These are phyloP conservation scores for Pediacus dermestoides DNA, from an alignment of 2,888 invertebrate species.

Conservation along the genomic window DNA sequence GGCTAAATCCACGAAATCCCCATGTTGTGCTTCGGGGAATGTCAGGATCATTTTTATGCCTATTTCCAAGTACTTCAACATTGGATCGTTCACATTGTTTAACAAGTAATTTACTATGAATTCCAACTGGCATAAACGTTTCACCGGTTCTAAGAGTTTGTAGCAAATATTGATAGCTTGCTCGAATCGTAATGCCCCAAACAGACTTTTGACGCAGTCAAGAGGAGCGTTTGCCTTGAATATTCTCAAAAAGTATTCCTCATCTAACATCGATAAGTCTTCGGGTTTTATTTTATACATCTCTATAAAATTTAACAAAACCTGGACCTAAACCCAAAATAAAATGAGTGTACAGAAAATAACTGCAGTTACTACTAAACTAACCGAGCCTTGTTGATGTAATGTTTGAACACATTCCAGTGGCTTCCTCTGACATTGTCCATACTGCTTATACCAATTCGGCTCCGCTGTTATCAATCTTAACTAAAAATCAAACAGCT, in stretches of 20 bases:
- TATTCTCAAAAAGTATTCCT: conserved; percentile 56
- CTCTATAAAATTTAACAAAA: conserved; percentile 68
- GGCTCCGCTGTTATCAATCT: conserved; percentile 54
- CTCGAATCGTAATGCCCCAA: conserved; percentile 57
- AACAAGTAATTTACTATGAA: conserved; percentile 63
- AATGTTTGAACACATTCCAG: conserved; percentile 19
- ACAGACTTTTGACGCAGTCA: conserved; percentile 53
- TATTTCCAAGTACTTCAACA: conserved; percentile 61
- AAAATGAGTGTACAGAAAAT: conserved; percentile 37
- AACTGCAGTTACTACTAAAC: conserved; percentile 22
- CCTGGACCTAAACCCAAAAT: conserved; percentile 58
- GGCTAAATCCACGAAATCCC: conserved; percentile 61
- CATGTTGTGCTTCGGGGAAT: conserved; percentile 56
- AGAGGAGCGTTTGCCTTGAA: conserved; percentile 55
- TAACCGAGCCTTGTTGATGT: background rate
- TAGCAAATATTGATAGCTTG: conserved; percentile 63
- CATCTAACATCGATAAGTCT: no score
- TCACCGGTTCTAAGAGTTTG: conserved; percentile 60
- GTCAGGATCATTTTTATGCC: conserved; percentile 67
- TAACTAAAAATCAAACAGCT: conserved; percentile 49
- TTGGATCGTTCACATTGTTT: conserved; percentile 49
- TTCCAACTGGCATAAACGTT: conserved; percentile 60
- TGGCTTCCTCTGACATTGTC: conserved; percentile 50
- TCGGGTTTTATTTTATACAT: conserved; percentile 60
- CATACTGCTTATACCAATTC: conserved; percentile 61